Conservation (phyloP, 2,113 vertebrate species). For the Thamnophis sirtalis region DNA sequence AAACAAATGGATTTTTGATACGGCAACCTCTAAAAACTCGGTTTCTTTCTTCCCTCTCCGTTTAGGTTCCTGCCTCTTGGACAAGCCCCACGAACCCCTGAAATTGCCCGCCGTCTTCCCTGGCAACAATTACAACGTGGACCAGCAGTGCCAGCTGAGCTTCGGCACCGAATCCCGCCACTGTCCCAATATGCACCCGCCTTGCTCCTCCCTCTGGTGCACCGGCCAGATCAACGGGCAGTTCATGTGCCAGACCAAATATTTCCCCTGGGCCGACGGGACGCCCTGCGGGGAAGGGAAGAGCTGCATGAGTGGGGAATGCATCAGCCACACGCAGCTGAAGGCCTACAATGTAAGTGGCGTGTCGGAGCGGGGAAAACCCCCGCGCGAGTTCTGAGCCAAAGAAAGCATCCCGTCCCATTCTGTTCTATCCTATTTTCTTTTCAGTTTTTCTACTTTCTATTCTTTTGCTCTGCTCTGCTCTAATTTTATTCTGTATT, state of each 20-base stretch:
- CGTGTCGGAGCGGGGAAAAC: not conserved
- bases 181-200: slow-evolving; percentile 60
- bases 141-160: slow-evolving; percentile 70
- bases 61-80: slow-evolving; percentile 69
- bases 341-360: slow-evolving; percentile 61
- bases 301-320: slow-evolving; percentile 67
- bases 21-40: not conserved
- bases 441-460: too few relatives aligned
- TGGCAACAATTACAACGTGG: slow-evolving; percentile 60
- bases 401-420: too few relatives aligned
- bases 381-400: too few relatives aligned
- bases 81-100: slow-evolving; percentile 65
- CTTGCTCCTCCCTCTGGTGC: slow-evolving; percentile 71
- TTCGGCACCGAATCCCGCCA: slow-evolving; percentile 67
- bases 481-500: too few relatives aligned
- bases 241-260: slow-evolving; percentile 72
- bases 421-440: too few relatives aligned
- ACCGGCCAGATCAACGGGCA: slow-evolving; percentile 62
- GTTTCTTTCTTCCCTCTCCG: fast-evolving
- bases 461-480: too few relatives aligned
- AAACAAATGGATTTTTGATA: not conserved
- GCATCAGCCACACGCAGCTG: slow-evolving; percentile 53
- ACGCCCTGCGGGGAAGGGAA: slow-evolving; percentile 56
- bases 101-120: slow-evolving; percentile 64
- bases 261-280: slow-evolving; percentile 72